phyloP scores from a whole-genome alignment of 2,888 invertebrate genomes.

The Synanthedon tipuliformis region DNA sequence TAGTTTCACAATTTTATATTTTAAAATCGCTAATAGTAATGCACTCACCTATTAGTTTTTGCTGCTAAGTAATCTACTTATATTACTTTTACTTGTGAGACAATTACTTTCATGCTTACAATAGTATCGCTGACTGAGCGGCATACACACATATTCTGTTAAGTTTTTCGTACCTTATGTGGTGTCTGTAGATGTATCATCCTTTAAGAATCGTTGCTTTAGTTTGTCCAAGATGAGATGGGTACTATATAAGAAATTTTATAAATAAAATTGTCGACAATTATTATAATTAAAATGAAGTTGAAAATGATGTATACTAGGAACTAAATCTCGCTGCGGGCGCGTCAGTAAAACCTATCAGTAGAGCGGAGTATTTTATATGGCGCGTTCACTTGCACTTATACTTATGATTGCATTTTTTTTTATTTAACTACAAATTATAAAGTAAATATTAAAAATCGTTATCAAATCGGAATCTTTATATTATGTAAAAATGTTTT shows the following conservation, averaged over 20 bases:
- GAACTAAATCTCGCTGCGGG: background rate
- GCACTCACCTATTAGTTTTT: slow-evolving; percentile 18
- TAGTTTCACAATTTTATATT: slow-evolving; percentile 19
- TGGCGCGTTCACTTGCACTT: background rate
- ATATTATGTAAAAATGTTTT: too few species aligned
- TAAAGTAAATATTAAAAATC: too few species aligned
- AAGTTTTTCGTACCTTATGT: slow-evolving; percentile 1
- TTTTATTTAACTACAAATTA: too few species aligned
- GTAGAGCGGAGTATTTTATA: background rate
- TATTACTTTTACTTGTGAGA: slow-evolving; percentile 6
- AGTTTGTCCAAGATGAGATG: slow-evolving; percentile 34
- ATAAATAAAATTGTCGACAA: background rate
- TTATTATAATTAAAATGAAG: background rate
- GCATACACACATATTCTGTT: background rate
- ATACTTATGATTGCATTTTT: background rate
- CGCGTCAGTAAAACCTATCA: background rate
- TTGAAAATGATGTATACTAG: background rate
- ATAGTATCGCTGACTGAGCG: too few species aligned
- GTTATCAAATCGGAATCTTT: too few species aligned
- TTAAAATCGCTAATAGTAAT: slow-evolving; percentile 13
- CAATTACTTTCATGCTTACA: too few species aligned
- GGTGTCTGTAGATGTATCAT: slow-evolving; percentile 8
- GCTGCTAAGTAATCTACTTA: slow-evolving; percentile 8
- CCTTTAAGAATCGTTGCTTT: slow-evolving; percentile 13
- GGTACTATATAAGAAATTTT: slow-evolving; percentile 12